Base-by-base conservation (phyloP, 2,888 invertebrate species). In the Scaptomyza reducta region DNA sequence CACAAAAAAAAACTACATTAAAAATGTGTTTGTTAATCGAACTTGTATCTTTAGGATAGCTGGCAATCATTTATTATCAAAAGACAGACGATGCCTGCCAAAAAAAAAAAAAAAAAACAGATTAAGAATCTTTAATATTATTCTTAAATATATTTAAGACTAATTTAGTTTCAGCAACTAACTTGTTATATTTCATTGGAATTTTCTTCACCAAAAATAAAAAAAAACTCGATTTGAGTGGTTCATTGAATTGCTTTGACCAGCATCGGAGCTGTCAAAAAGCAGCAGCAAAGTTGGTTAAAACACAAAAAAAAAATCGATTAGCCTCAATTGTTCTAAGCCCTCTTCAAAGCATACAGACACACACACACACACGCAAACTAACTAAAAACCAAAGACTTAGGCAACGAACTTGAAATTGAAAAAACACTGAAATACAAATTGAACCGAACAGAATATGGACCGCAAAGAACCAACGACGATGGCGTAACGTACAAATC, bases 351-450 rank as follows among this genome's bases (percentile, higher is more conserved):
- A 74, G 53, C 70, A 49, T 3, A 60, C 47, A 70, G 45, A 47
- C 9, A 60, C 50, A 69, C 45, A 35, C 6, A 47, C 5, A 22
- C 9, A 60, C 50, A 69, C 45, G n/a, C 6, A 47, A 3, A 22
- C 22, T 22, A 22, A 60, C 47, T 66, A 40, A 50, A 63, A 67
- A 70, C 73, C 58, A 74, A 81, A 74, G 79, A 83, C 73, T 81
- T 81, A 81, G 76, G 73, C 74, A 78, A 81, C 87, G 83, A 85
- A 83, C 87, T 74, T 80, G 77, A 85, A 82, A 84, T 83, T 70
- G 69, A 84, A 74, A 76, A 71, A 45, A 45, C 53, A 60, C 38
- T 38, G 14, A 38, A 61, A 56, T 51, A 71, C 70, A 64, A 76
- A 59, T 64, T 47, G 57, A 68, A 60, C 41, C 49, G 62, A 65